Evolutionary conservation across 2,113 vertebrate species (phyloP).

Genomic region (Megaceryle maxima): DNA sequence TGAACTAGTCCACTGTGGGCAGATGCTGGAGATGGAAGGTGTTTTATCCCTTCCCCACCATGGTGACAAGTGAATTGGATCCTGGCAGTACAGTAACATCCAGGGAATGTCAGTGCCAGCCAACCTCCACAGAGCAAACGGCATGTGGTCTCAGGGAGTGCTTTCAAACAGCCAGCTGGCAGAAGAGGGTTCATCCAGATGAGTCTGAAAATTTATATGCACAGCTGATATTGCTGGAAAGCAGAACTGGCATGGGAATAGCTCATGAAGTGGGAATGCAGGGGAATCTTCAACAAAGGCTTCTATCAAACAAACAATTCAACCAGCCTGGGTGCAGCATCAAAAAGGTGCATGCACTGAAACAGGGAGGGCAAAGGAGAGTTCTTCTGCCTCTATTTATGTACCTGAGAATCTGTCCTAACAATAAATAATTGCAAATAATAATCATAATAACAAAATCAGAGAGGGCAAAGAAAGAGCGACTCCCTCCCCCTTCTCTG

Average conservation of each 20-base stretch:
- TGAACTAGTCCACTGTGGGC: not conserved
- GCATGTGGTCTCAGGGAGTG: not conserved
- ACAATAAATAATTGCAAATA: slow-evolving; percentile 18
- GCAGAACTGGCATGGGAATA: slow-evolving; percentile 49
- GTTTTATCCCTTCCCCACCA: not conserved
- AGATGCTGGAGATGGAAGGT: not conserved
- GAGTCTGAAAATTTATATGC: slow-evolving; percentile 45
- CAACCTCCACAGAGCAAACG: not conserved
- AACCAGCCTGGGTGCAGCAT: not conserved
- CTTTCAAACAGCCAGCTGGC: slow-evolving; percentile 41
- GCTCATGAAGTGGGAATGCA: not conserved
- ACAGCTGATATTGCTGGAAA: slow-evolving; percentile 64
- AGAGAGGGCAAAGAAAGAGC: not conserved
- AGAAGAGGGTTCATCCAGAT: slow-evolving; percentile 25
- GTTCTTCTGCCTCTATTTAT: slow-evolving; percentile 8
- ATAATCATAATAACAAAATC: not conserved
- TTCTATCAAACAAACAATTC: slow-evolving; percentile 23
- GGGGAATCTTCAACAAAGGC: slow-evolving; percentile 39
- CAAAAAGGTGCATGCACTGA: not conserved
- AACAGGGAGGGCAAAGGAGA: not conserved
- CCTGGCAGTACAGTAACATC: not conserved
- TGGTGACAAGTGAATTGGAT: not conserved
- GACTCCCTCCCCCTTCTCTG: not conserved
- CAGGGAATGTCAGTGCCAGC: not conserved
- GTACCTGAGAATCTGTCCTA: not conserved